These are phyloP conservation scores for Cladopsammia gracilis DNA, from an alignment of 64 coral and sea anemone species.

Conservation along the genomic window DNA sequence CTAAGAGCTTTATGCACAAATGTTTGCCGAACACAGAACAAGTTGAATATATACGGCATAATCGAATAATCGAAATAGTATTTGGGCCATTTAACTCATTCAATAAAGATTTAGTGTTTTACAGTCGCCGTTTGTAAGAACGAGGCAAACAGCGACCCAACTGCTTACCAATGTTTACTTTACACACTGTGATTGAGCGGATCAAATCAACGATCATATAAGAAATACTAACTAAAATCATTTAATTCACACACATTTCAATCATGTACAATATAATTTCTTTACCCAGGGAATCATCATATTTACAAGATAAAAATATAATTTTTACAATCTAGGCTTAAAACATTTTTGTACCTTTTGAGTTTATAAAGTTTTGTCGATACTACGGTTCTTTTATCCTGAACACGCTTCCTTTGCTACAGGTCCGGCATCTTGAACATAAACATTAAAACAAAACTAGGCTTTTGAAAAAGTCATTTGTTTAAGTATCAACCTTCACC, in stretches of 20 bases:
- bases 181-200: not conserved
- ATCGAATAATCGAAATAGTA: constrained; percentile 23
- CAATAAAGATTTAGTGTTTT: constrained; percentile 5
- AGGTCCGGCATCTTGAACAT: too few species aligned
- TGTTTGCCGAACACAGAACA: constrained; percentile 33
- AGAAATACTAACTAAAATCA: not conserved
- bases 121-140: not conserved
- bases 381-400: not conserved
- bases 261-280: constrained; percentile 30
- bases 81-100: constrained; percentile 8
- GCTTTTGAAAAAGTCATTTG: not conserved
- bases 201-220: not conserved
- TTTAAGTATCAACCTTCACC: not conserved
- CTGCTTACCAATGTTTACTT: not conserved
- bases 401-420: too few species aligned
- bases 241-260: constrained; percentile 16
- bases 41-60: not conserved
- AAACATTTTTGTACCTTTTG: not conserved
- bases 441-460: not conserved
- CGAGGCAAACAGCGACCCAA: not conserved
- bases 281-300: constrained; percentile 8
- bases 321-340: not conserved
- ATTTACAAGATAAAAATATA: constrained; percentile 21
- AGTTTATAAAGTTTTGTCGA: not conserved
- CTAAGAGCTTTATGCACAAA: constrained; percentile 7